phyloP scores from a whole-genome alignment of 2,888 invertebrate genomes.

The Physocephala rufipes region DNA sequence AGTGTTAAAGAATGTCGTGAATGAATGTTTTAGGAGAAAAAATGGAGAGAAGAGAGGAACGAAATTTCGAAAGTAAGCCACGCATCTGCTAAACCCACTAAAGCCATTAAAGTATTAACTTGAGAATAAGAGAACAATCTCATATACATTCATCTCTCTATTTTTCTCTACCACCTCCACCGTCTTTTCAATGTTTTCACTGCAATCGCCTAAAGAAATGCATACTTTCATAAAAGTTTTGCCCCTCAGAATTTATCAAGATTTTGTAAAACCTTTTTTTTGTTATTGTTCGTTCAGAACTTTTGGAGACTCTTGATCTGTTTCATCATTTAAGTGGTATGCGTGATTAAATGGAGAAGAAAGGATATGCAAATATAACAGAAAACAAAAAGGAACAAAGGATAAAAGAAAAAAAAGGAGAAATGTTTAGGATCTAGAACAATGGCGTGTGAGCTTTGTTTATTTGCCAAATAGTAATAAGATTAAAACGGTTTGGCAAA shows the following conservation, averaged over 20 bases:
- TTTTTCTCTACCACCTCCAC: neutral
- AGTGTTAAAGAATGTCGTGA: no score
- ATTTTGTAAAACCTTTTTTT: neutral
- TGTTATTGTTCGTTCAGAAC: neutral
- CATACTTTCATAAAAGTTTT: neutral
- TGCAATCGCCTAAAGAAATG: neutral
- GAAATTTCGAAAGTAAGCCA: no score
- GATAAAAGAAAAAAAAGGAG: no score
- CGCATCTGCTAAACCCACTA: conserved; percentile 11
- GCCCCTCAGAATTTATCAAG: neutral
- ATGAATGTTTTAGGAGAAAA: neutral
- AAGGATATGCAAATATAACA: no score
- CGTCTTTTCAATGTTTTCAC: neutral
- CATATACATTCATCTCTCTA: neutral
- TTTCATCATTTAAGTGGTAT: conserved; percentile 26
- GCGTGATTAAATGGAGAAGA: conserved; percentile 1
- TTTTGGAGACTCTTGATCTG: conserved; percentile 29
- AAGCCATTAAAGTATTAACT: conserved; percentile 34
- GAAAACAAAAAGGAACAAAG: neutral
- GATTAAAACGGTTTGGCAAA: no score
- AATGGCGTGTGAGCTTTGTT: no score
- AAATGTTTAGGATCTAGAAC: no score
- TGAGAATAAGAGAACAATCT: conserved; percentile 20
- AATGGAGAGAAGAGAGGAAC: neutral
- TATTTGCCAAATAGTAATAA: no score